These are phyloP conservation scores for Ctenopoma kingsleyae DNA, from an alignment of 2,797 vertebrate genomes.

Conservation along the genomic window DNA sequence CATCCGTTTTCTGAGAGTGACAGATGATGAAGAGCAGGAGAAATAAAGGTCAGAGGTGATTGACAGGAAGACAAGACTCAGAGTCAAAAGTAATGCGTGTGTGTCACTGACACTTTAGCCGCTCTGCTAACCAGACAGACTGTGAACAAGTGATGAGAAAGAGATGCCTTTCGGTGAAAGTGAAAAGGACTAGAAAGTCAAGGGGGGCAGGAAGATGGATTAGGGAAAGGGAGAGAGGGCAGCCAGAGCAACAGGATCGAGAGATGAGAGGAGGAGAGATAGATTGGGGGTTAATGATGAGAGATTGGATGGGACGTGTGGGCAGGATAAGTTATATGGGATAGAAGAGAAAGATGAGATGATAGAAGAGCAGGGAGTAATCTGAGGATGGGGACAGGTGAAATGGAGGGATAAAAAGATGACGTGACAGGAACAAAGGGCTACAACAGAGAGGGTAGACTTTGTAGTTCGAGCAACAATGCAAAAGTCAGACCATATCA, in stretches of 20 bases:
- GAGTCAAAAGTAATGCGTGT: slow-evolving; percentile 32
- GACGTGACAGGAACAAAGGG: slow-evolving; percentile 27
- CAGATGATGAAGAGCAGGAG: slow-evolving; percentile 41
- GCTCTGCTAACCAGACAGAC: slow-evolving; percentile 56
- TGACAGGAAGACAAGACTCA: slow-evolving; percentile 36
- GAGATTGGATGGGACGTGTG: slow-evolving; percentile 47
- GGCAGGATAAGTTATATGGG: slow-evolving; percentile 62
- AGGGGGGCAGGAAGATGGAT: slow-evolving; percentile 62
- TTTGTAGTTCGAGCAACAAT: slow-evolving; percentile 20
- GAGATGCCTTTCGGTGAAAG: slow-evolving; percentile 54
- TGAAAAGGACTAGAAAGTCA: slow-evolving; percentile 61
- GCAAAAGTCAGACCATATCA: slow-evolving; percentile 24
- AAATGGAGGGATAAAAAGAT: slow-evolving; percentile 20
- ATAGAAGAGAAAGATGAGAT: slow-evolving; percentile 50
- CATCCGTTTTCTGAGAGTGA: slow-evolving; percentile 24
- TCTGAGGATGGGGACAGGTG: slow-evolving; percentile 27
- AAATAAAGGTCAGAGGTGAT: slow-evolving; percentile 54
- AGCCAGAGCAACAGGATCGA: slow-evolving; percentile 51
- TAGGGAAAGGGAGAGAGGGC: slow-evolving; percentile 37
- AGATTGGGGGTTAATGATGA: slow-evolving; percentile 67
- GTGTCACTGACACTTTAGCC: slow-evolving; percentile 42
- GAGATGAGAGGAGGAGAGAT: slow-evolving; percentile 46
- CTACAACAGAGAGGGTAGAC: not conserved
- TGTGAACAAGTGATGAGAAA: slow-evolving; percentile 53
- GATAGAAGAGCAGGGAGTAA: slow-evolving; percentile 34